These are phyloP conservation scores for Camponotus floridanus DNA, from an alignment of 1,140 invertebrate species.

Conservation along the genomic window DNA sequence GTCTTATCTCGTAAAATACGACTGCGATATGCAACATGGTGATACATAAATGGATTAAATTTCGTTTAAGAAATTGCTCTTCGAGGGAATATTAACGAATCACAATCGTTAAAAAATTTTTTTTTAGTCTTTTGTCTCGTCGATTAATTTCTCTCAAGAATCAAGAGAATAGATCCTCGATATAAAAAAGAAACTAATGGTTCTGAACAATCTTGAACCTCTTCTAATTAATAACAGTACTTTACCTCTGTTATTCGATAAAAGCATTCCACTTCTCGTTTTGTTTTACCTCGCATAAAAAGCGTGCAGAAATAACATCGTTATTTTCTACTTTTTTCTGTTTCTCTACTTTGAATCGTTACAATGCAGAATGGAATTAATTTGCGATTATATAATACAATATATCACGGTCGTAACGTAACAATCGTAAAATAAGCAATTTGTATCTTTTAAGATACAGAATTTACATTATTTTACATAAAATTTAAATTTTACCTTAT, in stretches of 20 bases:
- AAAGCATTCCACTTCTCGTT: not conserved
- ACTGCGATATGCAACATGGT: not conserved
- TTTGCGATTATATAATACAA: not conserved
- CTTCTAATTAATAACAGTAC: conserved; percentile 38
- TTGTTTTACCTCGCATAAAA: conserved; percentile 9
- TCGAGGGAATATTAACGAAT: conserved; percentile 34
- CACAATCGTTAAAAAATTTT: conserved; percentile 22
- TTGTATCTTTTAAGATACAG: not conserved
- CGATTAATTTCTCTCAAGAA: conserved; percentile 41
- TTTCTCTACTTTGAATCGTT: not conserved
- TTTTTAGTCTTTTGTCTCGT: conserved; percentile 14
- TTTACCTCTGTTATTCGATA: conserved; percentile 21
- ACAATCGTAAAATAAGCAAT: not conserved
- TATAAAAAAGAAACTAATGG: not conserved
- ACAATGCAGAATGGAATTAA: not conserved
- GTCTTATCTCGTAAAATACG: conserved; percentile 22
- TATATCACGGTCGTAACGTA: not conserved
- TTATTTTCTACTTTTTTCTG: not conserved
- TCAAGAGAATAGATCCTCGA: not conserved
- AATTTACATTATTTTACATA: not conserved
- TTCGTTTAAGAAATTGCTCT: conserved; percentile 10
- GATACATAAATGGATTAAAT: conserved; percentile 17
- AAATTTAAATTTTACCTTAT: not conserved
- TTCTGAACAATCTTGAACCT: not conserved
- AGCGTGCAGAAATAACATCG: not conserved